Evolutionary conservation across 2,113 vertebrate genomes (phyloP), one percentile per base, ranked within the genome.

Genomic region (Phodopus roborovskii): DNA sequence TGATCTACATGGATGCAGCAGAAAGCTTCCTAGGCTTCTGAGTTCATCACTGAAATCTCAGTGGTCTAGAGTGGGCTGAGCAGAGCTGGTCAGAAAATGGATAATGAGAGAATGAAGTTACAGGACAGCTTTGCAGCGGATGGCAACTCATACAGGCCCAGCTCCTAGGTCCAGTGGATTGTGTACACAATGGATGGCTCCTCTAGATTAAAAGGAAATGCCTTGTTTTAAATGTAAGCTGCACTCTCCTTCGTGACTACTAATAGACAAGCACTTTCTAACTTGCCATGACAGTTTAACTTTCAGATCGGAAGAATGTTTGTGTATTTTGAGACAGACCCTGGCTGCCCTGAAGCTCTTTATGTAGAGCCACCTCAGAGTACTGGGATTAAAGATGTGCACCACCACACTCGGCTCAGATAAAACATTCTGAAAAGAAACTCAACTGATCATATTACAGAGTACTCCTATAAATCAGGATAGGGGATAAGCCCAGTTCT

Each of bases 361-460:
- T 42, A 50, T 70, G 64, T 30, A 64, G n/a, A 28, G 42, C n/a
- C 4, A 45, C 4, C n/a, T 30, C 26, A 45, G 39, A 62, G 15
- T 62, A 24, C 24, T 58, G 30, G 56, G 60, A 85, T 45, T 64
- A 66, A 85, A 85, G 64, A 22, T 85, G 30, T 92, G 78, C 0
- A 13, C 26, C 42, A 48, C 1, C 26, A 30, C 22, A 60, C 8
- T 28, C 16, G 24, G 36, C 24, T 28, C n/a, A 42, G 81, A 56
- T 70, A 92, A 71, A 89, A 42, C 16, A 78, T 3, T 26, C 33
- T 82, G 71, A 84, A 88, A 81, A 90, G 62, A 93, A 95, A 88
- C 81, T 75, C 16, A 26, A 2, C 4, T 10, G 20, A 87, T 64
- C 13, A 10, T 30, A 66, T 62, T 70, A 56, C 20, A 33, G 92